phyloP scores from a whole-genome alignment of 2,888 invertebrate species.

The Trypoxylon attenuatum region DNA sequence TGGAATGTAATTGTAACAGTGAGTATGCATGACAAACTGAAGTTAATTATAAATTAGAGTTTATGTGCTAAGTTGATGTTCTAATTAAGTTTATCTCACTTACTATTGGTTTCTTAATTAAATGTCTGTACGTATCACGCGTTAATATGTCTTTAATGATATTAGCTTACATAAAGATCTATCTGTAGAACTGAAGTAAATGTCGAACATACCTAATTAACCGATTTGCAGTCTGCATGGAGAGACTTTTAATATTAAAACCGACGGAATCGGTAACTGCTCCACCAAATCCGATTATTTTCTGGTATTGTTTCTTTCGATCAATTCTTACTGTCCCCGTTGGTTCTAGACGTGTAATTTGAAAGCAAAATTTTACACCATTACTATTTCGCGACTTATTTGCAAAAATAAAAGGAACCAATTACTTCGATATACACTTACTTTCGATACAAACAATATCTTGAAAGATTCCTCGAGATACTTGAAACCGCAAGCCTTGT shows the following conservation, averaged over 20 bases:
- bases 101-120: no score
- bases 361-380: background rate
- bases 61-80: no score
- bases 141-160: background rate
- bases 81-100: no score
- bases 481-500: slow-evolving; percentile 7
- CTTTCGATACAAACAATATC: background rate
- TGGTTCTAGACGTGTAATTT: background rate
- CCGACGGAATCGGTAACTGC: slow-evolving; percentile 85
- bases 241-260: slow-evolving; percentile 83
- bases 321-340: slow-evolving; percentile 7
- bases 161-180: no score
- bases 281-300: slow-evolving; percentile 89
- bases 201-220: no score
- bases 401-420: background rate
- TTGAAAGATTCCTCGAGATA: background rate
- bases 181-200: no score
- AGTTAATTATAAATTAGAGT: no score
- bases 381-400: background rate
- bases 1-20: no score
- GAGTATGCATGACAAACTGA: no score
- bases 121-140: background rate
- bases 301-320: slow-evolving; percentile 12
- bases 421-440: background rate
- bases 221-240: background rate